Conservation (phyloP, 2,113 vertebrate genomes). For the Paramormyrops kingsleyae region DNA sequence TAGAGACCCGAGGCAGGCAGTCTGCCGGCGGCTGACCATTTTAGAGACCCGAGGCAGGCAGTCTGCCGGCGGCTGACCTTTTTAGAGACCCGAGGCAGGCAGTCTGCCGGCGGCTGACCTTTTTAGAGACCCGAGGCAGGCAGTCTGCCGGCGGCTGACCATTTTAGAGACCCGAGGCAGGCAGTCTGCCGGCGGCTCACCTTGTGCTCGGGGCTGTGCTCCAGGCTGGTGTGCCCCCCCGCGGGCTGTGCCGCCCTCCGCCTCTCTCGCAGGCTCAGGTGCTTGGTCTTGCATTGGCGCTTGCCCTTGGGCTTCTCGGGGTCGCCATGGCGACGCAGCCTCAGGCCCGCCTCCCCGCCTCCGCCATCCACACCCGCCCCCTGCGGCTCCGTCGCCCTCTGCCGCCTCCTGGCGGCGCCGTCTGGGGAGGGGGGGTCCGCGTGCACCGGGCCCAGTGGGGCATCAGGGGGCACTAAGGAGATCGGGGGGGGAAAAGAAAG, state of each 20-base stretch:
- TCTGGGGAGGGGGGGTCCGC: conserved; percentile 15
- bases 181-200: conserved; percentile 45
- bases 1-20: not conserved
- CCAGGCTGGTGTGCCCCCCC: conserved; percentile 46
- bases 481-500: not conserved
- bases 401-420: conserved; percentile 38
- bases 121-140: not conserved
- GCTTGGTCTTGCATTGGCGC: conserved; percentile 97
- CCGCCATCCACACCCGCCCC: conserved; percentile 70
- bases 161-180: not conserved
- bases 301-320: conserved; percentile 97
- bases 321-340: conserved; percentile 80
- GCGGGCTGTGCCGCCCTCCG: conserved; percentile 58
- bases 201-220: conserved; percentile 41
- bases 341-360: conserved; percentile 61
- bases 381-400: conserved; percentile 79
- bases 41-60: not conserved
- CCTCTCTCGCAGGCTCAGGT: conserved; percentile 81
- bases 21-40: conserved; percentile 49
- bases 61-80: conserved; percentile 55
- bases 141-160: conserved; percentile 19
- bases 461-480: conserved; percentile 48
- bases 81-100: not conserved
- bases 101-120: conserved; percentile 54
- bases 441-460: conserved; percentile 55